Conservation (phyloP, 1,140 invertebrate genomes). For the Globodera rostochiensis region DNA sequence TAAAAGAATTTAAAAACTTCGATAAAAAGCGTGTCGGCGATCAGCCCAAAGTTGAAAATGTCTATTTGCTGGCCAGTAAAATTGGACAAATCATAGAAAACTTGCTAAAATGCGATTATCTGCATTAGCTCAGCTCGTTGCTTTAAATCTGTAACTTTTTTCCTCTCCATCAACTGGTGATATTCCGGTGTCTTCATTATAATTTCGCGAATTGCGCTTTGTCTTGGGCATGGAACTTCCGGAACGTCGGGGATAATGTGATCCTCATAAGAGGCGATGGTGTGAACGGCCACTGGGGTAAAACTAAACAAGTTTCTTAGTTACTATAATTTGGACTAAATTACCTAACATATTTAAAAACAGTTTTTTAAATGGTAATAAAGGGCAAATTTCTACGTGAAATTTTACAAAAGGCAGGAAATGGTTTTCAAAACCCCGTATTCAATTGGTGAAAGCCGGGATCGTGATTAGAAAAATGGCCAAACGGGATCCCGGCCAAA, state of each 20-base stretch:
- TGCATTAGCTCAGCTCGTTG: background rate
- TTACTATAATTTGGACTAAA: background rate
- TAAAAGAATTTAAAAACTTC: conserved; percentile 10
- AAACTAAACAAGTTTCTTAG: background rate
- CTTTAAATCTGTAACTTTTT: conserved; percentile 25
- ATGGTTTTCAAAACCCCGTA: no score
- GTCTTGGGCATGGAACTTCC: conserved; percentile 24
- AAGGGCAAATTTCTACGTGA: no score
- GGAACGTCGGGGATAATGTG: conserved; percentile 21
- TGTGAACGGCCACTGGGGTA: conserved; percentile 39
- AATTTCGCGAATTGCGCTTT: conserved; percentile 16
- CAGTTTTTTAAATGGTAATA: no score
- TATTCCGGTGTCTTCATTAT: conserved; percentile 38
- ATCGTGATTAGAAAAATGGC: no score
- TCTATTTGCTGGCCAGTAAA: conserved; percentile 28
- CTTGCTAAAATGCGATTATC: conserved; percentile 23
- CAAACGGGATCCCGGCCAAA: no score
- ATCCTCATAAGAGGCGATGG: conserved; percentile 24
- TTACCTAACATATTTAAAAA: no score
- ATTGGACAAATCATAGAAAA: conserved; percentile 34
- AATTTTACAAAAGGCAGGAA: no score
- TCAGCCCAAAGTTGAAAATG: conserved; percentile 28
- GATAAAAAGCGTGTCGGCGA: conserved; percentile 36
- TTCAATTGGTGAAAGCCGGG: no score
- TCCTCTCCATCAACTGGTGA: conserved; percentile 24